phyloP scores from a whole-genome alignment of 2,797 vertebrate genomes.

The Eulemur coronatus region DNA sequence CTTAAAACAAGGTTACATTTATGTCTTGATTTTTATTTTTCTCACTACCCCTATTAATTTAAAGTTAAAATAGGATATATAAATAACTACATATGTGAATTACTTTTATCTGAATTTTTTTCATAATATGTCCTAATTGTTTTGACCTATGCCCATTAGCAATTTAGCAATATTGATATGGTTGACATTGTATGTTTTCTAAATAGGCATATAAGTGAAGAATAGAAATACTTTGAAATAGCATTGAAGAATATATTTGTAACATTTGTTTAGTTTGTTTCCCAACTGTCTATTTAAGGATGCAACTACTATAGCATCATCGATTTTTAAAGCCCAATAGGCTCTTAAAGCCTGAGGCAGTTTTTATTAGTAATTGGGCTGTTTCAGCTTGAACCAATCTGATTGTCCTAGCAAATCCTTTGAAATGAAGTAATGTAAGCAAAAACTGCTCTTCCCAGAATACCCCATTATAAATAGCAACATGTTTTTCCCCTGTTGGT shows the following conservation, averaged over 20 bases:
- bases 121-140: background rate
- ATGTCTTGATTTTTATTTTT: slow-evolving; percentile 6
- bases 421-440: slow-evolving; percentile 46
- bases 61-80: background rate
- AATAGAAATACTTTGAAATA: background rate
- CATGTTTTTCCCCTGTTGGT: background rate
- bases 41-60: background rate
- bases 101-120: slow-evolving; percentile 8
- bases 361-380: slow-evolving; percentile 56
- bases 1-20: slow-evolving; percentile 7
- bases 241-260: background rate
- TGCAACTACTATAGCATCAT: slow-evolving; percentile 17
- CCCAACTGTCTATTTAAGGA: background rate
- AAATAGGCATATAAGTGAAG: background rate
- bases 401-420: slow-evolving; percentile 41
- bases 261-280: slow-evolving; percentile 1
- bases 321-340: slow-evolving; percentile 27
- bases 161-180: background rate
- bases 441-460: background rate
- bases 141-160: background rate
- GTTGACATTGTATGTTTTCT: background rate
- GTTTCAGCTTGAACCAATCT: slow-evolving; percentile 33
- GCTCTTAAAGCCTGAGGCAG: background rate
- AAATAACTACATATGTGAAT: background rate
- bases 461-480: background rate